Conservation (phyloP, 2,888 invertebrate species). For the Oxyscelio sp. region DNA sequence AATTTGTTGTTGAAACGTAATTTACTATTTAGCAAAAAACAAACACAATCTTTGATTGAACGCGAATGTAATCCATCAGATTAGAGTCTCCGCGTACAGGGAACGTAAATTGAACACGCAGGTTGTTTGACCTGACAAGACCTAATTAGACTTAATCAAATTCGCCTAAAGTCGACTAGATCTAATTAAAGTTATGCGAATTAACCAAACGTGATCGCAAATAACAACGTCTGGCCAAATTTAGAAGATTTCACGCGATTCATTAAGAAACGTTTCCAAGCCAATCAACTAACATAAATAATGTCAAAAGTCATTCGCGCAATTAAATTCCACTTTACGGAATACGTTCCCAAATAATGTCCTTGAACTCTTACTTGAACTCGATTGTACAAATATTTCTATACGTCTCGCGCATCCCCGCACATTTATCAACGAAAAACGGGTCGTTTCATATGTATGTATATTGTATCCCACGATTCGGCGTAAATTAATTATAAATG, state of each 20-base stretch:
- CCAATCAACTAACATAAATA: too few species aligned
- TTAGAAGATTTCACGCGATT: background rate
- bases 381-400: background rate
- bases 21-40: slow-evolving; percentile 31
- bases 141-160: slow-evolving; percentile 51
- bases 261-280: too few species aligned
- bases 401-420: background rate
- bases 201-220: slow-evolving; percentile 10
- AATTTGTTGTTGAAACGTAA: slow-evolving; percentile 8
- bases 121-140: slow-evolving; percentile 44
- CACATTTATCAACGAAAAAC: background rate
- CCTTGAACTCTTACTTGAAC: too few species aligned
- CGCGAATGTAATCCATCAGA: slow-evolving; percentile 41
- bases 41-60: slow-evolving; percentile 42
- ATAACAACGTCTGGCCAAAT: background rate
- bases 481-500: slow-evolving; percentile 58
- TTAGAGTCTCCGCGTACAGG: slow-evolving; percentile 13
- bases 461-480: background rate
- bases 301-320: too few species aligned
- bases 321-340: too few species aligned
- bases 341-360: too few species aligned
- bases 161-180: slow-evolving; percentile 41
- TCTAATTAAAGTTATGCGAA: slow-evolving; percentile 48
- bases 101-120: slow-evolving; percentile 54
- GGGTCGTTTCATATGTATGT: too few species aligned